These are phyloP conservation scores for Diachrysia chrysitis DNA, from an alignment of 2,888 invertebrate genomes.

Conservation along the genomic window DNA sequence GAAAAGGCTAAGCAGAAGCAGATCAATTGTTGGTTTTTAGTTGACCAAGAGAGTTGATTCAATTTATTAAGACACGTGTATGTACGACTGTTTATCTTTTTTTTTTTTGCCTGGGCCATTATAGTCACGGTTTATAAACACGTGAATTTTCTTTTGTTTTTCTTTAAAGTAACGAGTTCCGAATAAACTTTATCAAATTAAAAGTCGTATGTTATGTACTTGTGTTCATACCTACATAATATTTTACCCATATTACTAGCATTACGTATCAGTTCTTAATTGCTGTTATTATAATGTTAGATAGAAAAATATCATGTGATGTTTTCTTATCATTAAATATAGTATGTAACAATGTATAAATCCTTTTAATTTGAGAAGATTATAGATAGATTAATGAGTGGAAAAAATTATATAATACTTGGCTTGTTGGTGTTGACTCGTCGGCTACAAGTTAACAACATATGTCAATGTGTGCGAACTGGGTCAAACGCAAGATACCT, in stretches of 20 bases:
- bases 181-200: slow-evolving; percentile 1
- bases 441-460: slow-evolving; percentile 51
- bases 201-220: slow-evolving; percentile 13
- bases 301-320: slow-evolving; percentile 31
- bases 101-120: not conserved
- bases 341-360: slow-evolving; percentile 38
- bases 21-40: not conserved
- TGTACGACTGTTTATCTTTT: not conserved
- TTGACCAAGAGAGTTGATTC: not conserved
- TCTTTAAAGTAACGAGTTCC: too few relatives aligned
- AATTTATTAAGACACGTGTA: not conserved
- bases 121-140: not conserved
- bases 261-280: slow-evolving; percentile 20
- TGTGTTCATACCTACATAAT: slow-evolving; percentile 7
- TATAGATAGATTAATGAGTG: slow-evolving; percentile 59
- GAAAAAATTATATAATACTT: slow-evolving; percentile 64
- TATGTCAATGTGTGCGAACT: slow-evolving; percentile 70
- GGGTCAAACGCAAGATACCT: slow-evolving; percentile 73
- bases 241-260: slow-evolving; percentile 20
- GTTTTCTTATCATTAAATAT: slow-evolving; percentile 25
- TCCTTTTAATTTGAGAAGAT: slow-evolving; percentile 25
- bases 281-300: slow-evolving; percentile 36
- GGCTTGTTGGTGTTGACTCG: slow-evolving; percentile 51
- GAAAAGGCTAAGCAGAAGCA: too few relatives aligned
- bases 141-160: not conserved